These are phyloP conservation scores for Tenthredo scrophulariae DNA, from an alignment of 2,888 invertebrate species.

Conservation along the genomic window DNA sequence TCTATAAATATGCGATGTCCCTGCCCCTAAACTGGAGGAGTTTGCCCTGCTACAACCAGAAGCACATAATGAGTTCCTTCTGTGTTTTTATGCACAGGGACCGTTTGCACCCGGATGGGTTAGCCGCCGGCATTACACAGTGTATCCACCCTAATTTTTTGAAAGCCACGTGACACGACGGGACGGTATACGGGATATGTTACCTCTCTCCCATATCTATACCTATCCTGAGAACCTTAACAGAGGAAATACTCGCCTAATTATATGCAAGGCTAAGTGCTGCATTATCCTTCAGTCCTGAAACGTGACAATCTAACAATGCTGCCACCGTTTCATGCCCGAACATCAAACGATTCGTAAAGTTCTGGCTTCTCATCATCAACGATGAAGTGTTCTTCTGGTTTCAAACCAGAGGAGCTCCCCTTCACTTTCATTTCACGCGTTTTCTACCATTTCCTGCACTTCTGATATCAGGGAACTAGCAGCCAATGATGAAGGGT, in stretches of 20 bases:
- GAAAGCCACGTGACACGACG: not conserved
- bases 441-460: no score
- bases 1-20: conserved; percentile 8
- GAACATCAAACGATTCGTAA: not conserved
- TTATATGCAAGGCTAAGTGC: conserved; percentile 36
- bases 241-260: conserved; percentile 6
- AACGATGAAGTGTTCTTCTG: not conserved
- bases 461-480: no score
- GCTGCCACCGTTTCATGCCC: not conserved
- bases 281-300: not conserved
- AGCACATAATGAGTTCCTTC: conserved; percentile 33
- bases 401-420: no score
- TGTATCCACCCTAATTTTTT: conserved; percentile 29
- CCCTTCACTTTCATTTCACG: no score
- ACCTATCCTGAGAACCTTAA: not conserved
- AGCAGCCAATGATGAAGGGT: no score
- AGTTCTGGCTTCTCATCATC: not conserved
- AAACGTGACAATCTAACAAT: not conserved
- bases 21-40: not conserved
- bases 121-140: not conserved
- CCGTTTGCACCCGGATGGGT: conserved; percentile 45
- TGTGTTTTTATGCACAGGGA: conserved; percentile 36
- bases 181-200: not conserved
- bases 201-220: not conserved
- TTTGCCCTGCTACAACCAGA: not conserved